phyloP scores from a whole-genome alignment of 2,888 invertebrate species.

The Zaprionus lineosus region DNA sequence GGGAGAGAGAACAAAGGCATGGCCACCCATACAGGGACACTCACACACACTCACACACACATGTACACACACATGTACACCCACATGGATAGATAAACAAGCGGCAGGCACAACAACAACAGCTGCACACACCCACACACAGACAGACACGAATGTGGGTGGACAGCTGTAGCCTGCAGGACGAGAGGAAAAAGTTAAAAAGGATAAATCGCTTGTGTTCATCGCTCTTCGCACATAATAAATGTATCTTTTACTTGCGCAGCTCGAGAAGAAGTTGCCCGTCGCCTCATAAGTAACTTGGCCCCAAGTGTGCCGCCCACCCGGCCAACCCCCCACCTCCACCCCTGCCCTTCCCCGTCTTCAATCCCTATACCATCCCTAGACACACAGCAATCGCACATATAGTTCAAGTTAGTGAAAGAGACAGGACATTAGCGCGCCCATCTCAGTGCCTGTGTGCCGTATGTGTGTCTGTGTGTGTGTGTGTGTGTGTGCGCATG shows the following conservation, averaged over 20 bases:
- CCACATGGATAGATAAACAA: slow-evolving; percentile 14
- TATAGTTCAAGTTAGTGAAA: slow-evolving; percentile 9
- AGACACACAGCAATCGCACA: slow-evolving; percentile 17
- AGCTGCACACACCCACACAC: slow-evolving; percentile 7
- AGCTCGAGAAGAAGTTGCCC: slow-evolving; percentile 51
- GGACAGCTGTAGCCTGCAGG: slow-evolving; percentile 41
- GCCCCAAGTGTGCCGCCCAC: slow-evolving; percentile 42
- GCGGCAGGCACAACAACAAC: slow-evolving; percentile 18
- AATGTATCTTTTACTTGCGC: slow-evolving; percentile 80
- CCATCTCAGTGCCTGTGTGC: slow-evolving; percentile 14
- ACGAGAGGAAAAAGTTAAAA: slow-evolving; percentile 75
- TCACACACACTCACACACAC: slow-evolving; percentile 12
- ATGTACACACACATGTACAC: slow-evolving; percentile 6
- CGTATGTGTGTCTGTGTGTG: slow-evolving; percentile 12
- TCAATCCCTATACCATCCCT: no score
- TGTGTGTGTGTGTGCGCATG: slow-evolving; percentile 14
- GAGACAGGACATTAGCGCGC: slow-evolving; percentile 12
- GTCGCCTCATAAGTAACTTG: slow-evolving; percentile 67
- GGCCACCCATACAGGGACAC: slow-evolving; percentile 16
- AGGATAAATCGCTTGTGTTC: slow-evolving; percentile 81
- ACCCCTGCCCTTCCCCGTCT: no score
- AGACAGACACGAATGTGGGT: slow-evolving; percentile 40
- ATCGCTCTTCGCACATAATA: slow-evolving; percentile 81
- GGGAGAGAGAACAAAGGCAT: slow-evolving; percentile 40
- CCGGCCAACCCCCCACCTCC: slow-evolving; percentile 12